Base-by-base conservation (phyloP, 2,797 vertebrate species). In the Malacoctenus gilli region DNA sequence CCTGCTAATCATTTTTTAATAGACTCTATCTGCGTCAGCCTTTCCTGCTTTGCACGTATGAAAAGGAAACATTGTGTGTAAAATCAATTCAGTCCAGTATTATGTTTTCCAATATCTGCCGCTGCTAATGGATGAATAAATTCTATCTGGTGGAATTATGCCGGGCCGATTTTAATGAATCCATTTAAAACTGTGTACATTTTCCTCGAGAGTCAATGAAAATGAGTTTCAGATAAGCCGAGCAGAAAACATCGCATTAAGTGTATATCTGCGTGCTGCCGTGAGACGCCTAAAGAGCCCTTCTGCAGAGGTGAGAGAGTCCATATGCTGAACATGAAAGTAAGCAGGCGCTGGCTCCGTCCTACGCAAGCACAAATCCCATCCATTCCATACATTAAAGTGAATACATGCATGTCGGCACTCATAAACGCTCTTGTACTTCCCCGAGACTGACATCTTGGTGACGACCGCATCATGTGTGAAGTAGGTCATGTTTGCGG, bases 281-380 rank as follows among this genome's bases (percentile, higher is more conserved):
- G 42, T 58, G 63, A 59, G 46, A 52, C 57, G 47, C 44, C 60
- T 60, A 18, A 67, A 68, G 59, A 68, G 66, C 62, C n/a, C 52
- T 66, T 59, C 59, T 52, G 34, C 58, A 13, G 60, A 69, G 43
- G 43, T 56, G 57, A 64, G 48, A 70, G 25, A 62, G 65, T 19
- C 13, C 16, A 59, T 50, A 62, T 44, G 15, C 70, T 77, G 57
- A 56, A 63, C 16, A 80, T 68, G 82, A 63, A 61, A 66, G 64
- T 41, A 53, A 31, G 25, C 38, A 69, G 59, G 44, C 47, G 51
- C 35, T 48, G 20, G 39, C 35, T 28, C 20, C 48, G 37, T 68
- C 14, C 35, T 35, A 62, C 57, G 65, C 61, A 62, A 57, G 40
- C 48, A 68, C 41, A 59, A 54, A 58, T 18, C 60, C 32, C 35